Evolutionary conservation across 2,888 invertebrate species (phyloP), one percentile per base, ranked within the genome.

Genomic region (Tubulanus polymorphus): DNA sequence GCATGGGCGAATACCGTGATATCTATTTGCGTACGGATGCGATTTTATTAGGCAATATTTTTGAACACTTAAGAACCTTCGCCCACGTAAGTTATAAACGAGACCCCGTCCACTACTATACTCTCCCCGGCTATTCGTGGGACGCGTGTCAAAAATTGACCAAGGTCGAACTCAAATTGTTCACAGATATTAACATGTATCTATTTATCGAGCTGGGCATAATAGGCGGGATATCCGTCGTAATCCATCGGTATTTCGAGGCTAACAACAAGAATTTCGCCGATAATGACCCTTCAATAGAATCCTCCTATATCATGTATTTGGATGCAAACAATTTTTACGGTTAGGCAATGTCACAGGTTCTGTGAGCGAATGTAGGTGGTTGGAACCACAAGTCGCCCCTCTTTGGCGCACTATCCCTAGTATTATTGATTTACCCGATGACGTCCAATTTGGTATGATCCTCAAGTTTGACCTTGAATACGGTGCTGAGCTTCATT

Each of bases 281-380:
- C n/a, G n/a, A n/a, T n/a, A n/a, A n/a, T n/a, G n/a, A n/a, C n/a
- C n/a, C n/a, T n/a, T n/a, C n/a, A n/a, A n/a, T n/a, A n/a, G n/a
- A n/a, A n/a, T n/a, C n/a, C n/a, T n/a, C n/a, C n/a, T n/a, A n/a
- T n/a, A n/a, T n/a, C n/a, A n/a, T n/a, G n/a, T n/a, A n/a, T n/a
- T n/a, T n/a, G n/a, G n/a, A n/a, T n/a, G n/a, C n/a, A n/a, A n/a
- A n/a, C n/a, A n/a, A n/a, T n/a, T n/a, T n/a, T n/a, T n/a, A n/a
- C n/a, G n/a, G n/a, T n/a, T n/a, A n/a, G n/a, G n/a, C 55, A 47
- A 56, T 59, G 59, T 25, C 45, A 30, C 35, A 50, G 41, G 30
- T 52, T 75, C 75, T 25, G 53, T 49, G 12, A 54, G 56, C n/a
- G 54, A 57, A 20, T 75, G 74, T 59, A 54, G 64, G 51, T 77